These are phyloP conservation scores for Trematomus bernacchii DNA, from an alignment of 2,797 vertebrate species.

Conservation along the genomic window DNA sequence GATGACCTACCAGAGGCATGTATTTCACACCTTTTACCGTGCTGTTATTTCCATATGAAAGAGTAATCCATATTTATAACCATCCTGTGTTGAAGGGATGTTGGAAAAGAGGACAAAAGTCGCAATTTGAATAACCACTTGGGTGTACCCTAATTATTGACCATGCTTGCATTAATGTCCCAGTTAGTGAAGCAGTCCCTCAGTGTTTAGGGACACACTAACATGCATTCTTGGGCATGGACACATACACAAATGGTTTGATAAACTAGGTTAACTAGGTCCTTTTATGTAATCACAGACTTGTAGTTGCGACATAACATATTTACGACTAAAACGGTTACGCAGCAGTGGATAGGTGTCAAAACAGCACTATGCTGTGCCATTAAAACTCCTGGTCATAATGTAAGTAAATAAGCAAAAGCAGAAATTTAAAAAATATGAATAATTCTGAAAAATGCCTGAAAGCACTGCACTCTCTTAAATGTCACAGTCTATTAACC, in stretches of 20 bases:
- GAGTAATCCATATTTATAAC: background rate
- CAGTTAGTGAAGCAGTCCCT: background rate
- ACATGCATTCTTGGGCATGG: background rate
- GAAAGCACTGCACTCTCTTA: constrained; percentile 52
- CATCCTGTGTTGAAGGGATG: background rate
- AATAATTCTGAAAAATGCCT: constrained; percentile 40
- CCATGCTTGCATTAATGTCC: background rate
- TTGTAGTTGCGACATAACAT: background rate
- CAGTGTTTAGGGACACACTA: background rate
- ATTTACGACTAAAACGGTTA: background rate
- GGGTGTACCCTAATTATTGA: background rate
- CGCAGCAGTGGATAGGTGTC: background rate
- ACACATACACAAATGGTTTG: background rate
- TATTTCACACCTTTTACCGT: background rate
- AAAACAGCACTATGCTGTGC: background rate
- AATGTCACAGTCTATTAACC: constrained; percentile 67
- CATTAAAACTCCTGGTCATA: constrained; percentile 9
- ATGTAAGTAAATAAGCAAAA: constrained; percentile 36
- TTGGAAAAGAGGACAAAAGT: background rate
- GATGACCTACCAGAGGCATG: too few relatives aligned
- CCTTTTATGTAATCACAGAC: background rate
- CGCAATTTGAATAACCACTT: background rate
- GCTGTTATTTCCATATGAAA: background rate
- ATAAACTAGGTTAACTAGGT: background rate
- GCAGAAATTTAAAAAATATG: constrained; percentile 21